Percentiles rank a stretch among this genome's conserved stretches.
phyloP scores from a whole-genome alignment of 2,113 vertebrate species.

The Lepisosteus oculatus region DNA sequence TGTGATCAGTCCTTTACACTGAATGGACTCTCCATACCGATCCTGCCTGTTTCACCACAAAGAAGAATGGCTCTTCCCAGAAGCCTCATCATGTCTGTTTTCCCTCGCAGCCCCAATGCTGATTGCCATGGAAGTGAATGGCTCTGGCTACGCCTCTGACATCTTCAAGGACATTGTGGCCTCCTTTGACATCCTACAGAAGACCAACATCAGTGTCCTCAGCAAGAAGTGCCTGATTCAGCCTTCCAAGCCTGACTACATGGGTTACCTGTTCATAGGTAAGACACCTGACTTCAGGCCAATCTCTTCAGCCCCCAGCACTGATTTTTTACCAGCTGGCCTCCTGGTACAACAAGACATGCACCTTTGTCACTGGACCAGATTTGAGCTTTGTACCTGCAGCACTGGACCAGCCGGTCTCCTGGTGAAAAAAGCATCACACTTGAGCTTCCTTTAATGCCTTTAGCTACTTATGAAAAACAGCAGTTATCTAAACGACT shows the following conservation, averaged over 20 bases:
- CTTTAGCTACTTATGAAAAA: no score
- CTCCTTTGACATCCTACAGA: constrained; percentile 72
- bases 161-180: constrained; percentile 78
- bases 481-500: no score
- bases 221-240: constrained; percentile 69
- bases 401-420: not conserved
- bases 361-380: constrained; percentile 33
- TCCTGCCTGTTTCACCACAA: no score
- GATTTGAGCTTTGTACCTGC: not conserved
- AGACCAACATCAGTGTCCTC: constrained; percentile 73
- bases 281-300: not conserved
- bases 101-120: constrained; percentile 58
- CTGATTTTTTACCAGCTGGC: not conserved
- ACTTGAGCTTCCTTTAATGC: no score
- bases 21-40: no score
- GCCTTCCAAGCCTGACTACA: constrained; percentile 62
- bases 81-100: not conserved
- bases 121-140: constrained; percentile 61
- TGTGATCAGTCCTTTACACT: no score
- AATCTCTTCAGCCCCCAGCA: not conserved
- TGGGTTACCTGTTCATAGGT: constrained; percentile 60
- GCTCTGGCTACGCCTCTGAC: constrained; percentile 70
- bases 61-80: no score
- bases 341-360: not conserved
- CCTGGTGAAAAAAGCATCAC: no score